Percentiles rank a stretch among this genome's conserved stretches.
Evolutionary conservation across 1,140 invertebrate genomes (phyloP).

Genomic region (Daktulosphaira vitifoliae): DNA sequence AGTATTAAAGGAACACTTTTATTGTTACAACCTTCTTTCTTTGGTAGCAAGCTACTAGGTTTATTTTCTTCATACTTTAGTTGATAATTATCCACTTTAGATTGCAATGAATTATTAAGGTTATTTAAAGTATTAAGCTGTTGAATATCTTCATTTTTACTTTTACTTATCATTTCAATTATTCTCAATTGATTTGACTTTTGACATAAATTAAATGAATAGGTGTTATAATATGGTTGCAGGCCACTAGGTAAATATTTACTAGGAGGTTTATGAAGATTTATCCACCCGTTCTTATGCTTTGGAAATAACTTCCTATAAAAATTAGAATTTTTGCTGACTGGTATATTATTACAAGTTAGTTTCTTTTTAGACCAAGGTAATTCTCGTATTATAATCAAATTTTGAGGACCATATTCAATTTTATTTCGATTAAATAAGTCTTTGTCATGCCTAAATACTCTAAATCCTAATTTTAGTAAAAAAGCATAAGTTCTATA

Average conservation of each 20-base stretch:
- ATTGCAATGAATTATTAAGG: too few relatives aligned
- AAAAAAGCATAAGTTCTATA: conserved; percentile 56
- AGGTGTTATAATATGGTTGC: conserved; percentile 2
- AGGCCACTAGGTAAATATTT: neutral
- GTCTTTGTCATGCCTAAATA: conserved; percentile 36
- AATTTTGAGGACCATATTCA: neutral
- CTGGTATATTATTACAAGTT: too few relatives aligned
- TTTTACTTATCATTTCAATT: neutral
- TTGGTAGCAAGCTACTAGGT: too few relatives aligned
- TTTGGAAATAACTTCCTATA: neutral
- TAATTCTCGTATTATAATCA: neutral
- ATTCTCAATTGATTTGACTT: neutral
- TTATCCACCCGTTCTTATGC: neutral
- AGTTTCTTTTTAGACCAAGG: too few relatives aligned
- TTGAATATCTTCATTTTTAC: too few relatives aligned
- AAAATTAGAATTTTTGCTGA: too few relatives aligned
- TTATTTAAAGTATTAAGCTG: too few relatives aligned
- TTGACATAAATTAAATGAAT: neutral
- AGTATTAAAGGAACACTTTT: too few relatives aligned
- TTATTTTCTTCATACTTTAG: too few relatives aligned
- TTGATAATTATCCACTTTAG: too few relatives aligned
- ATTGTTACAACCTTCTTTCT: too few relatives aligned
- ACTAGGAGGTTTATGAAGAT: neutral
- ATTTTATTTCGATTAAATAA: neutral
- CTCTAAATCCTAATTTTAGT: conserved; percentile 49